Base-by-base conservation (phyloP, 2,888 invertebrate genomes). In the Oligia fasciuncula region DNA sequence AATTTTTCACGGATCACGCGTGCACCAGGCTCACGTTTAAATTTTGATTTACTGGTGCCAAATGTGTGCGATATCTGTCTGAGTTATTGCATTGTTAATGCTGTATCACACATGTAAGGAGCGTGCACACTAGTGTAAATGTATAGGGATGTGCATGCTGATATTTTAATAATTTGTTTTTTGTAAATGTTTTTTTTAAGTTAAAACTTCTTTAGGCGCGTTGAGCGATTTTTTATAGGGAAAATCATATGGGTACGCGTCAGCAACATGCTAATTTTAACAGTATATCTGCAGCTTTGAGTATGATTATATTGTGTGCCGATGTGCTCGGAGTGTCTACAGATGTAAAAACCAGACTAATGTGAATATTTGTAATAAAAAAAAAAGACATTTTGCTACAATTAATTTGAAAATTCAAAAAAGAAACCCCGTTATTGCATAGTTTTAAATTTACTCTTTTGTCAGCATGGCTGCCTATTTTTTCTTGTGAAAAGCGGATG, bases 1-100 rank as follows among this genome's bases (percentile, higher is more conserved):
- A 93, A 95, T 96, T 95, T 95, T 95, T 95, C 94, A 95, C 92
- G 92, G 93, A 95, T 95, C 95, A 94, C 94, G 92, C 92, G 91
- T 86, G 90, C 71, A 19, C 91, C 91, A 90, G 77, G 74, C 85
- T 68, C 73, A 74, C n/a, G 91, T 93, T 93, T 92, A 87, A 92
- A 93, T 91, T 91, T 93, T 96, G 96, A 96, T 96, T 96, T 96
- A 96, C 94, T 92, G 93, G 87, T 89, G 90, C 92, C 94, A 92
- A 94, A 93, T 93, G 93, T 94, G 94, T 88, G 88, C 93, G 93
- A 94, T 95, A 93, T 95, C 95, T 95, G 90, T 94, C 92, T 94
- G 94, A 94, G 89, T 94, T 94, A 95, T 94, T 92, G 90, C 90
- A 92, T 92, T 91, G 91, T 92, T 92, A 91, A 91, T 87, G 73